phyloP scores from a whole-genome alignment of 2,113 vertebrate species.

The Callocephalon fimbriatum region DNA sequence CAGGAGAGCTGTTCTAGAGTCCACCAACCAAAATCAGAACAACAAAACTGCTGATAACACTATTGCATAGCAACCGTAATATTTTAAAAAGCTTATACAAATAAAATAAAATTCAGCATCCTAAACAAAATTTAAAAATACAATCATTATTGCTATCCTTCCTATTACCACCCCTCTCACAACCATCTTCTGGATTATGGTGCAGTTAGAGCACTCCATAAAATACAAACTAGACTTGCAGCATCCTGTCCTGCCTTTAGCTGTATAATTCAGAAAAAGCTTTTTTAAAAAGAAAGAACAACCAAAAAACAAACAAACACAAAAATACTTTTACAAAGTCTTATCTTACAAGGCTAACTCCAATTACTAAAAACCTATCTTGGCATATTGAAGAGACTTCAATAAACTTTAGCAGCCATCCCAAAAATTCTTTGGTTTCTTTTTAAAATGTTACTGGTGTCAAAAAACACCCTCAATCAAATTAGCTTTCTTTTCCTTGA shows the following conservation, averaged over 20 bases:
- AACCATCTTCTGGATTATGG: neutral
- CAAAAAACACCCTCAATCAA: constrained; percentile 5
- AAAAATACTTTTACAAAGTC: neutral
- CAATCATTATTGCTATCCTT: neutral
- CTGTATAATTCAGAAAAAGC: neutral
- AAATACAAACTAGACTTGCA: neutral
- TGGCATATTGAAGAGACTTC: constrained; percentile 31
- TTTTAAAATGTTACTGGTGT: constrained; percentile 45
- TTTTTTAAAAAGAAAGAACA: neutral
- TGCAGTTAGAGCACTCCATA: neutral
- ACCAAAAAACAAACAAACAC: neutral
- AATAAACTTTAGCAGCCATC: neutral
- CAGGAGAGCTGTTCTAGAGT: neutral
- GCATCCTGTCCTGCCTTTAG: neutral
- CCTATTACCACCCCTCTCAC: neutral
- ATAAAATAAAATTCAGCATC: neutral
- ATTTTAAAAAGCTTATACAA: neutral
- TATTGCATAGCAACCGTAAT: neutral
- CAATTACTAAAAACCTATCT: constrained; percentile 6
- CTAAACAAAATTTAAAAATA: rapidly evolving
- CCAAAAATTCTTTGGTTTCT: neutral
- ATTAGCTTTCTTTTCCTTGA: neutral
- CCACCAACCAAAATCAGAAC: neutral
- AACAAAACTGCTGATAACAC: neutral
- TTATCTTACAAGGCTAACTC: constrained; percentile 8